These are phyloP conservation scores for Trachelus troglodyta DNA, from an alignment of 2,888 invertebrate species.

Conservation along the genomic window DNA sequence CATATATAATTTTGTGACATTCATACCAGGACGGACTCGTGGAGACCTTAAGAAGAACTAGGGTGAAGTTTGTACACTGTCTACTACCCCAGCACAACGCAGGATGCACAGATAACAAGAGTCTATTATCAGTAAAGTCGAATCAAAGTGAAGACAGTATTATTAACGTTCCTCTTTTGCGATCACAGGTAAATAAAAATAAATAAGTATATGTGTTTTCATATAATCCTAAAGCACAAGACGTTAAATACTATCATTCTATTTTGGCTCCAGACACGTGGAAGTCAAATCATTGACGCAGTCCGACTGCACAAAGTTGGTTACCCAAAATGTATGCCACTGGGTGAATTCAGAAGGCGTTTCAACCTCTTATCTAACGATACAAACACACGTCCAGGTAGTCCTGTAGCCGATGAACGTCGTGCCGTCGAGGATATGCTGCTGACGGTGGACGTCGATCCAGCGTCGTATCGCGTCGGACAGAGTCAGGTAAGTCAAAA, in stretches of 20 bases:
- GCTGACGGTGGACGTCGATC: conserved; percentile 83
- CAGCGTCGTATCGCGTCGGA: conserved; percentile 88
- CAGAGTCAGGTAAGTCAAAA: conserved; percentile 84
- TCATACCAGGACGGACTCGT: conserved; percentile 83
- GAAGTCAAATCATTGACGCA: conserved; percentile 89
- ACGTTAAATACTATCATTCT: neutral
- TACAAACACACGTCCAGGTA: conserved; percentile 63
- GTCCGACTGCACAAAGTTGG: conserved; percentile 92
- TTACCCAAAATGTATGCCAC: conserved; percentile 90
- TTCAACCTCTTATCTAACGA: conserved; percentile 74
- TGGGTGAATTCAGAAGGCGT: conserved; percentile 89
- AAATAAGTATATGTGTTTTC: neutral
- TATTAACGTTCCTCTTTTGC: conserved; percentile 87
- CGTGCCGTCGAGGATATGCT: conserved; percentile 87
- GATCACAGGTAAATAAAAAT: conserved; percentile 78
- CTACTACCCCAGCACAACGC: conserved; percentile 83
- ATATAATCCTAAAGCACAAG: neutral
- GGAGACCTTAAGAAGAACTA: conserved; percentile 88
- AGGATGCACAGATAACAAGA: conserved; percentile 72
- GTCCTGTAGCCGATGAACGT: conserved; percentile 68
- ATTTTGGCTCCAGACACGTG: conserved; percentile 76
- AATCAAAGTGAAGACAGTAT: conserved; percentile 66
- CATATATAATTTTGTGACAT: neutral
- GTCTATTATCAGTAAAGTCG: conserved; percentile 66
- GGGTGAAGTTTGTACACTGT: conserved; percentile 89